A percentile compares a stretch with the other conserved stretches of the same genome.
These are phyloP conservation scores for Rhingia rostrata DNA, from an alignment of 2,888 invertebrate species.

Conservation along the genomic window DNA sequence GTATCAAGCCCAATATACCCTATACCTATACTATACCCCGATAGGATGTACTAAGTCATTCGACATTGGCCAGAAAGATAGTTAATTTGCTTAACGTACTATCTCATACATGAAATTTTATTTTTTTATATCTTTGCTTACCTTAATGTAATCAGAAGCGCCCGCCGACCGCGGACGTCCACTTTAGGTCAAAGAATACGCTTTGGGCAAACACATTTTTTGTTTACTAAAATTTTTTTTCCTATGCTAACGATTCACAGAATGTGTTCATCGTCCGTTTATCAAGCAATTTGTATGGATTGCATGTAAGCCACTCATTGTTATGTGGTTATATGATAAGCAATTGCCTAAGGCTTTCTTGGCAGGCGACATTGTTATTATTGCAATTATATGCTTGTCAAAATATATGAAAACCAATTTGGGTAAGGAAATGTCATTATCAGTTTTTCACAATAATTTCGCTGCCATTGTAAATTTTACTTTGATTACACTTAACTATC, in stretches of 20 bases:
- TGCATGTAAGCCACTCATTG: slow-evolving; percentile 56
- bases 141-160: too few species aligned
- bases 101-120: too few species aligned
- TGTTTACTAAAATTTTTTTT: not conserved
- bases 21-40: too few species aligned
- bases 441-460: slow-evolving; percentile 41
- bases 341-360: slow-evolving; percentile 55
- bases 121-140: too few species aligned
- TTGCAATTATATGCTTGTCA: slow-evolving; percentile 68
- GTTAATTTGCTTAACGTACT: too few species aligned
- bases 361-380: slow-evolving; percentile 68
- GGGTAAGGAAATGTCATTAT: slow-evolving; percentile 55
- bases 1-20: too few species aligned
- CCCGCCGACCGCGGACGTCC: too few species aligned
- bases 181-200: too few species aligned
- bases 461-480: not conserved
- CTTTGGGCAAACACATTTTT: too few species aligned
- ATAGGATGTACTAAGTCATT: too few species aligned
- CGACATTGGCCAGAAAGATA: too few species aligned
- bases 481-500: not conserved
- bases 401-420: slow-evolving; percentile 48
- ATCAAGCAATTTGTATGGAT: slow-evolving; percentile 65
- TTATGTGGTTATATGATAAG: slow-evolving; percentile 50
- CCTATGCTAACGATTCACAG: slow-evolving; percentile 38
- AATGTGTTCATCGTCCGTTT: slow-evolving; percentile 44